Percentiles rank a stretch among this genome's conserved stretches.
phyloP scores from a whole-genome alignment of 2,797 vertebrate species.

The Onychomys torridus region DNA sequence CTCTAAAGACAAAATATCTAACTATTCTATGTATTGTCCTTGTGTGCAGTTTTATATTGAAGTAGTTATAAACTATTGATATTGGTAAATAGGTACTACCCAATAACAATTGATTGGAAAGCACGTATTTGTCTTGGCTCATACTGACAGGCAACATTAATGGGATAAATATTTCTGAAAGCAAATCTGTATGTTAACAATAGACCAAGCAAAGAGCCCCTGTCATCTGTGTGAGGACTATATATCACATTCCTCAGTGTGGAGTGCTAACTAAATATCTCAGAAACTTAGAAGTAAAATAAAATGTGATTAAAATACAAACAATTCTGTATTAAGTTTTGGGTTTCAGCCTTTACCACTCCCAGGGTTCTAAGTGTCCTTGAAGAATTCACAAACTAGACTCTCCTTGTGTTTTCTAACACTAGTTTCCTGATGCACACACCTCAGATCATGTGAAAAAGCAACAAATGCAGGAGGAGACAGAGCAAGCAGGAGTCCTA shows the following conservation, averaged over 20 bases:
- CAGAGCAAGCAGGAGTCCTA: neutral
- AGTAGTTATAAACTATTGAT: slow-evolving; percentile 15
- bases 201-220: neutral
- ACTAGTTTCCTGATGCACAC: neutral
- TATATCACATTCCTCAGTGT: neutral
- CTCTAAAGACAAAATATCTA: neutral
- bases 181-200: slow-evolving; percentile 45
- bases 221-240: neutral
- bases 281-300: slow-evolving; percentile 40
- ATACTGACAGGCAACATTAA: neutral
- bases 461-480: neutral
- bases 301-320: slow-evolving; percentile 24
- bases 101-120: slow-evolving; percentile 23
- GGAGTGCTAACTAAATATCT: slow-evolving; percentile 18
- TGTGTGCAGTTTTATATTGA: neutral
- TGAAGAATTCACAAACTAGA: neutral
- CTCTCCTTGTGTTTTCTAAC: neutral
- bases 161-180: neutral
- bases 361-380: neutral
- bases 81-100: slow-evolving; percentile 30
- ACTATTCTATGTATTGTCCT: slow-evolving; percentile 2
- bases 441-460: neutral
- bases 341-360: slow-evolving; percentile 5
- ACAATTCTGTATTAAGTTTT: neutral
- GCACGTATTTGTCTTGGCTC: neutral